phyloP scores from a whole-genome alignment of 2,888 invertebrate genomes.

The Torymus aiolomorphi region DNA sequence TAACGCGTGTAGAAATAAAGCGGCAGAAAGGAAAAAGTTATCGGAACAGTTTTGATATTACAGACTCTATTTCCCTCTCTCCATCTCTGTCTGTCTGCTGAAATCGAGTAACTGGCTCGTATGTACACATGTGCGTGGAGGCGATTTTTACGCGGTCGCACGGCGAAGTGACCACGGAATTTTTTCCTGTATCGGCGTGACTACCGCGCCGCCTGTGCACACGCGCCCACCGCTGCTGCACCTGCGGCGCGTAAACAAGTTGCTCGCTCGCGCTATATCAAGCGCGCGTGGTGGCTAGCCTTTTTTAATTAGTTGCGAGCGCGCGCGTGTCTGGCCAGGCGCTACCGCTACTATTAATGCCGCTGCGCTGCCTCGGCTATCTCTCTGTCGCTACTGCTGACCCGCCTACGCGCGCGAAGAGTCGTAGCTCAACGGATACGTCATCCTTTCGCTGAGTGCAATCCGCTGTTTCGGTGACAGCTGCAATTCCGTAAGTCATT shows the following conservation, averaged over 20 bases:
- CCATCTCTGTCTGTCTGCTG: background rate
- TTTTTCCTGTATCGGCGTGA: slow-evolving; percentile 12
- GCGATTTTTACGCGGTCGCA: background rate
- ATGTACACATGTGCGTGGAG: background rate
- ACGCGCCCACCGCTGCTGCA: background rate
- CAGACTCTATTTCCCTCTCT: no score
- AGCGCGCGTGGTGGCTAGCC: background rate
- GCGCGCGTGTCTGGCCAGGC: slow-evolving; percentile 14
- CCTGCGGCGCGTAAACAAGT: slow-evolving; percentile 35
- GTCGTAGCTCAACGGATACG: background rate
- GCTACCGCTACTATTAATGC: slow-evolving; percentile 16
- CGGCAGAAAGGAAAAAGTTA: background rate
- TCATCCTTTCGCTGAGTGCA: slow-evolving; percentile 63
- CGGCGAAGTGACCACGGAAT: slow-evolving; percentile 13
- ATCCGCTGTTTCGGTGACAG: slow-evolving; percentile 67
- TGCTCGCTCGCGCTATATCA: slow-evolving; percentile 1
- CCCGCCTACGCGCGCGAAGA: background rate
- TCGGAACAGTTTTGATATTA: background rate
- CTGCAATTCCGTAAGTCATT: slow-evolving; percentile 62
- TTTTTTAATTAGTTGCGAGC: slow-evolving; percentile 21
- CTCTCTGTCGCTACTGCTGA: background rate
- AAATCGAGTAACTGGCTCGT: slow-evolving; percentile 12
- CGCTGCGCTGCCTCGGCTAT: background rate
- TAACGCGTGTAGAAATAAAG: background rate
- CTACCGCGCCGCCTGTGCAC: no score